Evolutionary conservation across 2,113 vertebrate species (phyloP).

Genomic region (Noctilio leporinus): DNA sequence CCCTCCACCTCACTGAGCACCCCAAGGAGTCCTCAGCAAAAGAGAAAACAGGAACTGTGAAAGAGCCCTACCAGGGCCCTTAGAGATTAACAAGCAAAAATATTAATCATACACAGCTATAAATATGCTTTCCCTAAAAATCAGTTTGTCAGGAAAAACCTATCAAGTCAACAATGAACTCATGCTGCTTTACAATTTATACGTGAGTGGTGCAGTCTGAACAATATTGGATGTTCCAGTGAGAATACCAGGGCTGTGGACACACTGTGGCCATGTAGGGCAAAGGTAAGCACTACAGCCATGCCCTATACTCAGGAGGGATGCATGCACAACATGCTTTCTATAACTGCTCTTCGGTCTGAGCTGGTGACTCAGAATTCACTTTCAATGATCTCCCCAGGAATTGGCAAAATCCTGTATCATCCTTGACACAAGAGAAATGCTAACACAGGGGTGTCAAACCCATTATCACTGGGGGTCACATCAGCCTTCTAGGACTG

Average conservation of each 20-base stretch:
- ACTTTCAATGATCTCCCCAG: neutral
- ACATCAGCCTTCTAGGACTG: too few relatives aligned
- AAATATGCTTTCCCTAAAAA: neutral
- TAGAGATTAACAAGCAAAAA: neutral
- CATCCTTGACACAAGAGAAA: conserved; percentile 16
- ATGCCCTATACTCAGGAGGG: neutral
- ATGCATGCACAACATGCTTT: neutral
- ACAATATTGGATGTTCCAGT: neutral
- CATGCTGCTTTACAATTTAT: neutral
- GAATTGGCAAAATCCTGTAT: neutral
- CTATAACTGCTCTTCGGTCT: neutral
- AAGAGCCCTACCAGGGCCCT: neutral
- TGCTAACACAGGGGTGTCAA: too few relatives aligned
- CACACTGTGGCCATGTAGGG: neutral
- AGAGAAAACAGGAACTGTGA: neutral
- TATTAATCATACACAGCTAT: neutral
- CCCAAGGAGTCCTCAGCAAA: neutral
- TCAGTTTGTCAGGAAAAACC: neutral
- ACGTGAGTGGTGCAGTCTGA: neutral
- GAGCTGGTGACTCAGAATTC: neutral
- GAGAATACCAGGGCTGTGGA: neutral
- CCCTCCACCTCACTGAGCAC: neutral
- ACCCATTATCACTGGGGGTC: too few relatives aligned
- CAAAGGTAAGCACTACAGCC: neutral
- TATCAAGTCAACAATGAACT: neutral